A percentile compares a stretch with the other conserved stretches of the same genome.
Evolutionary conservation across 1,140 invertebrate species (phyloP).

Genomic region (Drosophila prosaltans): DNA sequence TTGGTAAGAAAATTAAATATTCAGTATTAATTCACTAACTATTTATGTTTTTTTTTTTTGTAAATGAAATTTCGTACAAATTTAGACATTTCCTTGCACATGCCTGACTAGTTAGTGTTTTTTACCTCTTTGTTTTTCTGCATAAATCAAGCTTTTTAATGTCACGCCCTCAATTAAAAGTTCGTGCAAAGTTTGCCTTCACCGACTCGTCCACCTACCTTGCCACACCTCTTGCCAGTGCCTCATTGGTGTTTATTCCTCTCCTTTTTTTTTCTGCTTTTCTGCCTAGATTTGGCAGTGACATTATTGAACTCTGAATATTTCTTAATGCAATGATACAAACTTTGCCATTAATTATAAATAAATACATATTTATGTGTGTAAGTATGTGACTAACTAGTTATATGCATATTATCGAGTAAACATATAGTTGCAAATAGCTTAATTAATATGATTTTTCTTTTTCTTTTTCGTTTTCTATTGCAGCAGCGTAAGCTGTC

Average conservation of each 20-base stretch:
- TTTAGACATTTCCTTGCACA: no score
- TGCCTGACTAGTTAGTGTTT: no score
- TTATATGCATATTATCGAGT: no score
- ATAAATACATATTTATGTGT: slow-evolving; percentile 15
- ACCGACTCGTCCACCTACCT: slow-evolving; percentile 4
- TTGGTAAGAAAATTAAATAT: no score
- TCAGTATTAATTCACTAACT: no score
- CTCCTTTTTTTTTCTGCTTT: not conserved
- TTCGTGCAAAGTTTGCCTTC: not conserved
- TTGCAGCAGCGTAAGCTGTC: slow-evolving; percentile 92
- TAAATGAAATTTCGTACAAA: no score
- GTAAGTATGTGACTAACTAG: slow-evolving; percentile 13
- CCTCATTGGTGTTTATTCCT: not conserved
- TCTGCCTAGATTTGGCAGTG: slow-evolving; percentile 40
- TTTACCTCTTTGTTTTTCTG: not conserved
- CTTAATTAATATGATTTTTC: slow-evolving; percentile 11
- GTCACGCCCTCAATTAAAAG: slow-evolving; percentile 12
- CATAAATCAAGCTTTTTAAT: slow-evolving; percentile 4
- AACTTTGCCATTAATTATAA: slow-evolving; percentile 62
- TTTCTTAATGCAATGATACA: slow-evolving; percentile 22
- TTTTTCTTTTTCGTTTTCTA: not conserved
- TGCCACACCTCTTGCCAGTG: not conserved
- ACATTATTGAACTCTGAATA: slow-evolving; percentile 59
- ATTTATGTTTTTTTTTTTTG: no score
- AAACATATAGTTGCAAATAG: no score